Evolutionary conservation across 2,113 vertebrate genomes (phyloP).

Genomic region (Mohoua ochrocephala): DNA sequence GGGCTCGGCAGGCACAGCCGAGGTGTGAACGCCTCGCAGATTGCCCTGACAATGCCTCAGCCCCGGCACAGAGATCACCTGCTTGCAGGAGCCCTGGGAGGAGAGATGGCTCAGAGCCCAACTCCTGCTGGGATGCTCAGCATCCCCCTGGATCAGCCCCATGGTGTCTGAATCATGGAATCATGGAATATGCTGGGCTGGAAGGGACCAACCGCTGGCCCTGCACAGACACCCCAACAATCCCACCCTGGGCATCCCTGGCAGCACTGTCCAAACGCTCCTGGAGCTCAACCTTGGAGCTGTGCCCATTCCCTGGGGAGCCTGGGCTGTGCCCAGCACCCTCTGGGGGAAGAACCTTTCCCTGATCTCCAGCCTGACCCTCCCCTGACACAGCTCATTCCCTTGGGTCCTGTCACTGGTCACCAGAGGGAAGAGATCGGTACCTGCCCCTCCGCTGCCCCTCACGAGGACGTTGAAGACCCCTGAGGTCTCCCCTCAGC

Average conservation of each 20-base stretch:
- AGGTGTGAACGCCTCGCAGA: background rate
- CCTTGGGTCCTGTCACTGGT: background rate
- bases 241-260: background rate
- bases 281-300: background rate
- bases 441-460: background rate
- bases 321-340: background rate
- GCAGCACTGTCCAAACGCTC: accelerated
- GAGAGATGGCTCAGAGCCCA: background rate
- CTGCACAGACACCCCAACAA: background rate
- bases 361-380: background rate
- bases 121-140: accelerated
- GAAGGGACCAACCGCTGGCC: background rate
- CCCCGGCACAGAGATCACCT: background rate
- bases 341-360: background rate
- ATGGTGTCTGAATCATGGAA: background rate
- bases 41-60: background rate
- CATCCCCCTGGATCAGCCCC: background rate
- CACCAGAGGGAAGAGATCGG: background rate
- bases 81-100: background rate
- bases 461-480: accelerated
- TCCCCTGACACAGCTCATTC: accelerated
- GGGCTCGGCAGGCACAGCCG: background rate
- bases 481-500: background rate
- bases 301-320: background rate
- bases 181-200: background rate